Conservation (phyloP, 2,888 invertebrate species). For the Agriopis marginaria region DNA sequence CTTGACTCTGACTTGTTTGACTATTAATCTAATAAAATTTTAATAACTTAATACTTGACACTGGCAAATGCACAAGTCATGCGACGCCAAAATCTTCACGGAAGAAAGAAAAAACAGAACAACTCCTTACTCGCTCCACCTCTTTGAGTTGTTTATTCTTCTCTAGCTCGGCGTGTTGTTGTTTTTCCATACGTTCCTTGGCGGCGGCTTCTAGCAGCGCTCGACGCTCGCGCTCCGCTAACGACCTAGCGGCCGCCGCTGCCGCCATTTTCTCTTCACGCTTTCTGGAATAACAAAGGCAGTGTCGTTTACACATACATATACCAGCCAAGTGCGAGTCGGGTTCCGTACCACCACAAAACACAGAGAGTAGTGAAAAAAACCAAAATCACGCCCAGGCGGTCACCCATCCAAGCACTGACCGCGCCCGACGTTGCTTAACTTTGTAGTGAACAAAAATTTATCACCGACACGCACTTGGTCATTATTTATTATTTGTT, state of each 20-base stretch:
- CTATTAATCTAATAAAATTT: no score
- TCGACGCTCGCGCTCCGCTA: slow-evolving; percentile 65
- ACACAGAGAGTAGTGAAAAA: no score
- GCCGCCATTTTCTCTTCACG: slow-evolving; percentile 86
- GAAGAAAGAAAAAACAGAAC: not conserved
- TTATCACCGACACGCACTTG: no score
- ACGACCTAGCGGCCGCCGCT: slow-evolving; percentile 76
- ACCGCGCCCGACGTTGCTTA: slow-evolving; percentile 77
- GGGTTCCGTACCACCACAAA: no score
- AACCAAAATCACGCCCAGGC: slow-evolving; percentile 55
- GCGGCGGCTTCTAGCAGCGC: slow-evolving; percentile 67
- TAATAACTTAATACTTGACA: no score
- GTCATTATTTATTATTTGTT: no score
- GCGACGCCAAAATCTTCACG: no score
- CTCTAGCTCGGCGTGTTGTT: slow-evolving; percentile 81
- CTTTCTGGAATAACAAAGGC: slow-evolving; percentile 55
- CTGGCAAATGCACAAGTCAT: no score
- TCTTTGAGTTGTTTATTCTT: slow-evolving; percentile 80
- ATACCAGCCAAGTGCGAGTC: no score
- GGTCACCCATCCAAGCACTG: slow-evolving; percentile 80
- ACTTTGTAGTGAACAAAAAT: slow-evolving; percentile 48
- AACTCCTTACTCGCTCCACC: slow-evolving; percentile 66
- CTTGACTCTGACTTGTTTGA: no score
- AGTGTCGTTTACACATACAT: no score
- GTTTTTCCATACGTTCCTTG: slow-evolving; percentile 73